Evolutionary conservation across 2,888 invertebrate genomes (phyloP), one percentile per base, ranked within the genome.

Genomic region (Agelastica alni): DNA sequence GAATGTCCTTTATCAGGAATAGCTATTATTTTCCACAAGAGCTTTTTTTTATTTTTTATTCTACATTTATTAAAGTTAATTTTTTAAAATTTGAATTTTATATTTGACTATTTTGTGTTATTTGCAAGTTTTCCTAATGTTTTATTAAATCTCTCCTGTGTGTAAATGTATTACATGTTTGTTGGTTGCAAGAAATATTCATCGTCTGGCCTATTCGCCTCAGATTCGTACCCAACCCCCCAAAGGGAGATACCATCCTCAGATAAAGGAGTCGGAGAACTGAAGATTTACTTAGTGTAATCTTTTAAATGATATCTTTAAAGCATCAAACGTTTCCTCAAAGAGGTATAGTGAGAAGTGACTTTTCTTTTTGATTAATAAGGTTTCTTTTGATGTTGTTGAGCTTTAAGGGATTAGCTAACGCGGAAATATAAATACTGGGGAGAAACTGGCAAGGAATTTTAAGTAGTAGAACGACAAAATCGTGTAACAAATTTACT

Each of bases 231-330:
- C 22, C 31, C 12, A 49, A 41, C 41, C 49, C 41, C 41, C 32
- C 42, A 36, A 26, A 49, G 31, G 34, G 41, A 49, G 49, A 49
- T 42, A 20, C 49, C 20, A 48, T 39, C 41, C 31, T 41, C 20
- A 31, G 48, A 48, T 48, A 48, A 41, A 18, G 31, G 28, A 39
- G 22, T 28, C 48, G 31, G 39, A 20, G 30, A 22, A 41, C 41
- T 20, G 14, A 41, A 47, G 30, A 49, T 49, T 49, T 49, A 49
- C 49, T 49, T 41, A 41, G 32, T 49, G 5, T 41, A 31, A 49
- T 49, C 49, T 49, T 41, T 49, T 42, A 49, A 49, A 49, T 49
- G 10, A 49, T 41, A 49, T 34, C 37, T 39, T 39, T 20, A 39
- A 39, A n/a, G 37, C 18, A 39, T 39, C 37, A 39, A 39, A 39